Percentiles rank a stretch among this genome's conserved stretches.
Evolutionary conservation across 2,888 invertebrate genomes (phyloP).

Genomic region (Leptinotarsa haldemani): DNA sequence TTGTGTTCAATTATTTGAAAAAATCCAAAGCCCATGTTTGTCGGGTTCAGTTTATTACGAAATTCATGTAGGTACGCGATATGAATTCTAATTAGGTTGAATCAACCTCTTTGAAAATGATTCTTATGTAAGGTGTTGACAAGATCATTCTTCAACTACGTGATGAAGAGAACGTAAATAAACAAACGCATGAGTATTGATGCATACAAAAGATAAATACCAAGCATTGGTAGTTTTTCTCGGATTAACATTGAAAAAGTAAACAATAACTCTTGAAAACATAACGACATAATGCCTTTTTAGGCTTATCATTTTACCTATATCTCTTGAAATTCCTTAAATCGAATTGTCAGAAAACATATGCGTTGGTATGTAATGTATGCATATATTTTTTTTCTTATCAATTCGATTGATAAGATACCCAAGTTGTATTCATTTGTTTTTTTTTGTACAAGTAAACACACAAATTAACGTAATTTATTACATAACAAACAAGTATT

Average conservation of each 20-base stretch:
- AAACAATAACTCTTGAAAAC: too few relatives aligned
- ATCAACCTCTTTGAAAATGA: neutral
- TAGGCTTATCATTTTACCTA: too few relatives aligned
- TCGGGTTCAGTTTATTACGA: neutral
- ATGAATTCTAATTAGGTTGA: conserved; percentile 4
- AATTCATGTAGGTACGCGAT: neutral
- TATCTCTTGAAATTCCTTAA: too few relatives aligned
- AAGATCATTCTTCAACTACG: neutral
- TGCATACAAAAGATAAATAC: neutral
- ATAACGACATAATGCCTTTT: too few relatives aligned
- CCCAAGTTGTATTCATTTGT: too few relatives aligned
- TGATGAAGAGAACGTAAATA: conserved; percentile 12
- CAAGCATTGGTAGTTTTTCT: neutral
- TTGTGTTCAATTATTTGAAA: neutral
- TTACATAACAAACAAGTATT: neutral
- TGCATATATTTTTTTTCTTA: too few relatives aligned
- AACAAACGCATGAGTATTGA: neutral
- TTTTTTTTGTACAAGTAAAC: neutral
- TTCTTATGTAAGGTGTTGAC: conserved; percentile 4
- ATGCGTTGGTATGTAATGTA: too few relatives aligned
- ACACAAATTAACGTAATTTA: neutral
- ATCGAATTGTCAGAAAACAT: too few relatives aligned
- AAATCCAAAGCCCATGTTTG: neutral
- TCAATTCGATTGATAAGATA: too few relatives aligned
- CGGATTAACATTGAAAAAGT: too few relatives aligned